Evolutionary conservation across 1,140 invertebrate species (phyloP).

Genomic region (Danaus plexippus): DNA sequence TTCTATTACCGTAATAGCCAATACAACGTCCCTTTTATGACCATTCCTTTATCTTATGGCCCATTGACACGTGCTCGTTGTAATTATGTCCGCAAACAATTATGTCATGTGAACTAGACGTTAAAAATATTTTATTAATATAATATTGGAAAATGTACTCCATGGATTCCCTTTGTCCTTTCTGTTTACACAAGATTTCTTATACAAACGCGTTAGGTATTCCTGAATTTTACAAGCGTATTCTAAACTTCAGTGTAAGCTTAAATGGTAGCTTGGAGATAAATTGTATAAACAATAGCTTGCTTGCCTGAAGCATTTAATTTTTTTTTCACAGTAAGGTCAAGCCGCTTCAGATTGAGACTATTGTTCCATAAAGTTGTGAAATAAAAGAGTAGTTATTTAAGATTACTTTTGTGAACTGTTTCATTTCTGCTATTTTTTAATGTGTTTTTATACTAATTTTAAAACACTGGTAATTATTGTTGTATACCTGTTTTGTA

Average conservation of each 20-base stretch:
- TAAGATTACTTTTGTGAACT: constrained; percentile 18
- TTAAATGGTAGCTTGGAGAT: constrained; percentile 12
- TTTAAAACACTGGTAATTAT: no score
- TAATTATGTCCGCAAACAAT: constrained; percentile 19
- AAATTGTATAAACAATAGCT: constrained; percentile 16
- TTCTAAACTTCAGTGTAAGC: constrained; percentile 7
- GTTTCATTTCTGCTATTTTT: constrained; percentile 11
- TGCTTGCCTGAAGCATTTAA: constrained; percentile 24
- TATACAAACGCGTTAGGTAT: neutral
- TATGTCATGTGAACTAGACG: constrained; percentile 4
- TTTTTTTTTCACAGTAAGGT: constrained; percentile 20
- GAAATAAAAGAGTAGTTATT: constrained; percentile 21
- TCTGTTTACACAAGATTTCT: neutral
- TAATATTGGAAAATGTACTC: no score
- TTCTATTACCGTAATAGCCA: constrained; percentile 33
- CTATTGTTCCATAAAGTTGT: constrained; percentile 23
- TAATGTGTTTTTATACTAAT: constrained; percentile 1
- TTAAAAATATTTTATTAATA: neutral
- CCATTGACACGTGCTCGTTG: constrained; percentile 34
- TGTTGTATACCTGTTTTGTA: no score
- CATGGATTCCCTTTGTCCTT: neutral
- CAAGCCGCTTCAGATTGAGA: constrained; percentile 20
- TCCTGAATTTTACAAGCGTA: constrained; percentile 3
- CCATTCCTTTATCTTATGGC: constrained; percentile 35
- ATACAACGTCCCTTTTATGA: constrained; percentile 36